Conservation (phyloP, 2,797 vertebrate species). For the Clarias laeviceps region DNA sequence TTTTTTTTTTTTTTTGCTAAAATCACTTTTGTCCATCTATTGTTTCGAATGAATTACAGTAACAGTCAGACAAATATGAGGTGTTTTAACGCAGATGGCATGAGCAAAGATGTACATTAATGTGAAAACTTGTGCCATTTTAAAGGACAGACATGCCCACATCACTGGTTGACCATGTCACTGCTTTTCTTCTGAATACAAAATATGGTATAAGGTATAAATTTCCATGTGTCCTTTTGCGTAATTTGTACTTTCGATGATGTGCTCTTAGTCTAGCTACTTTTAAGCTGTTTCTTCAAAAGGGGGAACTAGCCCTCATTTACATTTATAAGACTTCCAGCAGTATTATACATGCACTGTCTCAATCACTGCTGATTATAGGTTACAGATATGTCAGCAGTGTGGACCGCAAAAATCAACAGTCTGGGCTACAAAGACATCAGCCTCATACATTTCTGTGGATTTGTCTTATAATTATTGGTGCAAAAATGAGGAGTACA, state of each 20-base stretch:
- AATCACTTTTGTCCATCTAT: too few species aligned
- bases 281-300: background rate
- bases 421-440: background rate
- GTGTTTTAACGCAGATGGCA: too few species aligned
- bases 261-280: background rate
- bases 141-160: too few species aligned
- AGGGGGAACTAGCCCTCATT: background rate
- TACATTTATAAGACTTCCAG: background rate
- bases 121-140: too few species aligned
- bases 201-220: background rate
- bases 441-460: background rate
- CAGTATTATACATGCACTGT: background rate
- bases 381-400: background rate
- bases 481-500: background rate
- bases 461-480: background rate
- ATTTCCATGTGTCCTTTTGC: background rate
- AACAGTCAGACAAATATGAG: too few species aligned
- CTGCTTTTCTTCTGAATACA: background rate
- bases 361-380: background rate
- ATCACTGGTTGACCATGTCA: too few species aligned
- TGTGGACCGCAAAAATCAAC: background rate
- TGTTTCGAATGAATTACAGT: too few species aligned
- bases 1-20: too few species aligned
- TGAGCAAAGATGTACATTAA: too few species aligned
- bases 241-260: background rate